Conservation (phyloP, 2,888 invertebrate genomes). For the Cantharis flavilabris region DNA sequence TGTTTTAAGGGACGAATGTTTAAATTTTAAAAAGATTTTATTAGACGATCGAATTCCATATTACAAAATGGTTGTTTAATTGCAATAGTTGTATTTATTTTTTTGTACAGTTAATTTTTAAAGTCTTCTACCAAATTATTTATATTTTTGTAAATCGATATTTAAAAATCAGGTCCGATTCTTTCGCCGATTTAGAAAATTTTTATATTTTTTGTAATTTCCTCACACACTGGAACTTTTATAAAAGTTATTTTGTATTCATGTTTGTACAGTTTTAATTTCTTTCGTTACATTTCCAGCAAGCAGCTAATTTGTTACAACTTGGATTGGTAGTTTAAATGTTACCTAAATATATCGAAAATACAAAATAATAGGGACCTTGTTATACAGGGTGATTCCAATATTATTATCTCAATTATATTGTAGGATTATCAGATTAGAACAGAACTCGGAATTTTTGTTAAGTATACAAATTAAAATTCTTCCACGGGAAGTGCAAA, state of each 20-base stretch:
- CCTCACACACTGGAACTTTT: neutral
- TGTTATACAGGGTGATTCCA: slow-evolving; percentile 2
- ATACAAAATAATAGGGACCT: neutral
- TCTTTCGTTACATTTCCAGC: neutral
- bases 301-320: neutral
- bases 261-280: neutral
- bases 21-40: neutral
- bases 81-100: neutral
- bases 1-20: slow-evolving; percentile 12
- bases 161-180: neutral
- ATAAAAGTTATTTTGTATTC: neutral
- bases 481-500: neutral
- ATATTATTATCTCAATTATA: neutral
- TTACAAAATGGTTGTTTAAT: neutral
- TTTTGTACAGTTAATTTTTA: neutral
- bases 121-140: neutral
- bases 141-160: neutral
- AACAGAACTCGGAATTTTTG: neutral
- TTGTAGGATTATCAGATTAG: neutral
- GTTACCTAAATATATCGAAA: neutral
- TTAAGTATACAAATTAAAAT: neutral
- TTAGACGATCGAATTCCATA: neutral
- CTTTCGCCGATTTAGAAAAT: neutral
- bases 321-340: neutral
- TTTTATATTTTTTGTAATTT: neutral